A percentile compares a stretch with the other conserved stretches of the same genome.
Evolutionary conservation across 1,140 invertebrate genomes (phyloP).

Genomic region (Eubasilissa regina): DNA sequence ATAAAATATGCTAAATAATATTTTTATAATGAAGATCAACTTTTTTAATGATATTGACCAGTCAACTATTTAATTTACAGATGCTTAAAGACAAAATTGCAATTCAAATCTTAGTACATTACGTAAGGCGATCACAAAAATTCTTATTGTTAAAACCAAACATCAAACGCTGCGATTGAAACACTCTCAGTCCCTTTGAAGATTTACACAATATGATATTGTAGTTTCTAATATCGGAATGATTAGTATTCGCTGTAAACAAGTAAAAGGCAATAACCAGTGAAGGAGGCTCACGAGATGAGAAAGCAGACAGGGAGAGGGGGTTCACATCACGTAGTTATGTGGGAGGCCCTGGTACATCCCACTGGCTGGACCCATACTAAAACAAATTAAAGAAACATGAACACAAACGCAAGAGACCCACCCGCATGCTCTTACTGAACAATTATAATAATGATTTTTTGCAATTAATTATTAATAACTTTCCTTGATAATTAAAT

Average conservation of each 20-base stretch:
- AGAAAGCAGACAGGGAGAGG: constrained; percentile 9
- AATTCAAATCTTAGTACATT: constrained; percentile 44
- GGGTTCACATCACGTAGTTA: constrained; percentile 56
- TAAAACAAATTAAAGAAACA: neutral
- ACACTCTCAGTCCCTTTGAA: neutral
- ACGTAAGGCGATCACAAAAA: constrained; percentile 39
- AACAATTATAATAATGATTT: too few species aligned
- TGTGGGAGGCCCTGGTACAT: constrained; percentile 54
- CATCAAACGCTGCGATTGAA: constrained; percentile 8
- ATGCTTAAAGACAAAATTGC: constrained; percentile 33
- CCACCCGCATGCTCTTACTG: too few species aligned
- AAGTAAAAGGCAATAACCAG: constrained; percentile 51
- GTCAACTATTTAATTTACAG: constrained; percentile 26
- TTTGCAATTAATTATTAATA: too few species aligned
- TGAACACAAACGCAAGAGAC: too few species aligned
- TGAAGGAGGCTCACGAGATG: constrained; percentile 42
- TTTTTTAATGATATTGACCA: constrained; percentile 23
- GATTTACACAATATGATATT: constrained; percentile 1
- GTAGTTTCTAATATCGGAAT: constrained; percentile 50
- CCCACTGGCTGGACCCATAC: constrained; percentile 46
- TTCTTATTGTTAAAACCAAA: constrained; percentile 32
- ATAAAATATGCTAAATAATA: constrained; percentile 31
- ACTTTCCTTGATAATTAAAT: too few species aligned
- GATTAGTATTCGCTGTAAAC: constrained; percentile 49
- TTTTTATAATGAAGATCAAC: constrained; percentile 5